Evolutionary conservation across 2,797 vertebrate species (phyloP).

Genomic region (Emydoidea blandingii): DNA sequence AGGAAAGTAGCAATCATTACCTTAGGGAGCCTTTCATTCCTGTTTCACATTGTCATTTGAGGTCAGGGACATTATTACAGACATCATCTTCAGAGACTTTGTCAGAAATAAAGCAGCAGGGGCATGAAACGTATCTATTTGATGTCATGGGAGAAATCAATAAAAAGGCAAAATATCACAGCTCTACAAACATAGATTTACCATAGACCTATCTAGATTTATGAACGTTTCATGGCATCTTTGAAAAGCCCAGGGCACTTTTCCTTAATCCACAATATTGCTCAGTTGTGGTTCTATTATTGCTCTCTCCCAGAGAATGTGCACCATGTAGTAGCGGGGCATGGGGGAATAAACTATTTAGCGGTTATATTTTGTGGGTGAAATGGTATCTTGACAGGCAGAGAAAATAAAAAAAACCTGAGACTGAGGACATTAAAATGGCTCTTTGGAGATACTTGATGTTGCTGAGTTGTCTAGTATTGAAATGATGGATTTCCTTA

Average conservation of each 20-base stretch:
- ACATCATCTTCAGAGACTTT: background rate
- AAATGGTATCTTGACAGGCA: background rate
- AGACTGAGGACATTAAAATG: background rate
- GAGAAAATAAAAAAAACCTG: background rate
- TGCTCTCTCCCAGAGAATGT: background rate
- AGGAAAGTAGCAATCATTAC: background rate
- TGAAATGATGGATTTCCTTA: background rate
- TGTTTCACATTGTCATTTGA: background rate
- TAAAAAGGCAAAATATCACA: background rate
- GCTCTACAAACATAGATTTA: background rate
- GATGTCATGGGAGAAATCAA: slow-evolving; percentile 26
- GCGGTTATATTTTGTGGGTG: background rate
- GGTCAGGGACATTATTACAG: background rate
- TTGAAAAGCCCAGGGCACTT: background rate
- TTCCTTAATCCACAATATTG: rapidly evolving
- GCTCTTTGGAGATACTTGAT: background rate
- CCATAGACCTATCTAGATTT: background rate
- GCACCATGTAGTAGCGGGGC: background rate
- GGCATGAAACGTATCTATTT: background rate
- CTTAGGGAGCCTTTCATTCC: background rate
- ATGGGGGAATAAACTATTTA: background rate
- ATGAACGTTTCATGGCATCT: background rate
- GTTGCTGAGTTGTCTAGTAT: background rate
- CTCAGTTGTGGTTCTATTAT: background rate
- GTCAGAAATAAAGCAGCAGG: background rate